Conservation (phyloP, 2,888 invertebrate species). For the Ectropis crepuscularia region DNA sequence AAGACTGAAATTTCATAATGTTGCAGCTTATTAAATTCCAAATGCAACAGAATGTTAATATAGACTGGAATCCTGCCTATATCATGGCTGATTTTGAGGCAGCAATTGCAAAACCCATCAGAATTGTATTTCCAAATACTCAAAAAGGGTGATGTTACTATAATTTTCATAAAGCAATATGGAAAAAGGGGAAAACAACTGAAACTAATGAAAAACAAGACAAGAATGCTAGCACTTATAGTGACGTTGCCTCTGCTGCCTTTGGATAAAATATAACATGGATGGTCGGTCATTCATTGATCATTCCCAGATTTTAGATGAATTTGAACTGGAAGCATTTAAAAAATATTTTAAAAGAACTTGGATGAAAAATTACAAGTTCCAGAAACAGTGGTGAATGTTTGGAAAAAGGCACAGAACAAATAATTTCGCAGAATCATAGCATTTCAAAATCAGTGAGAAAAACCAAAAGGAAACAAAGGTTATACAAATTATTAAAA, state of each 20-base stretch:
- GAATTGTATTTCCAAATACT: slow-evolving; percentile 5
- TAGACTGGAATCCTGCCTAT: slow-evolving; percentile 1
- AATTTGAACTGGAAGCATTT: slow-evolving; percentile 12
- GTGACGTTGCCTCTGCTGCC: too few relatives aligned
- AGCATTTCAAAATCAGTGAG: too few relatives aligned
- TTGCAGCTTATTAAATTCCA: slow-evolving; percentile 6
- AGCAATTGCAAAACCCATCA: slow-evolving; percentile 15
- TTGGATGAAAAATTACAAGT: slow-evolving; percentile 11
- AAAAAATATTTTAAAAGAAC: slow-evolving; percentile 12
- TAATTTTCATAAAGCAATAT: slow-evolving; percentile 14
- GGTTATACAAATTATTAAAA: too few relatives aligned
- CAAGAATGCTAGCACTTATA: too few relatives aligned
- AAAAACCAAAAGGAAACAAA: too few relatives aligned
- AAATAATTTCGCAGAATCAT: too few relatives aligned
- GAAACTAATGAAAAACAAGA: slow-evolving; percentile 8
- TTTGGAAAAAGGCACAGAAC: too few relatives aligned
- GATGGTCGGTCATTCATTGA: too few relatives aligned
- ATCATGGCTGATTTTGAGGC: slow-evolving; percentile 16
- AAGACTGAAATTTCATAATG: slow-evolving; percentile 10
- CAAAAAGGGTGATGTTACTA: slow-evolving; percentile 10
- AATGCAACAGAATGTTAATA: slow-evolving; percentile 4
- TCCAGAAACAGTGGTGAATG: too few relatives aligned
- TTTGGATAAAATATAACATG: too few relatives aligned
- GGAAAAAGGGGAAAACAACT: neutral
- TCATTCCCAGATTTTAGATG: neutral